Evolutionary conservation across 1,140 invertebrate species (phyloP).

Genomic region (Bicyclus anynana): DNA sequence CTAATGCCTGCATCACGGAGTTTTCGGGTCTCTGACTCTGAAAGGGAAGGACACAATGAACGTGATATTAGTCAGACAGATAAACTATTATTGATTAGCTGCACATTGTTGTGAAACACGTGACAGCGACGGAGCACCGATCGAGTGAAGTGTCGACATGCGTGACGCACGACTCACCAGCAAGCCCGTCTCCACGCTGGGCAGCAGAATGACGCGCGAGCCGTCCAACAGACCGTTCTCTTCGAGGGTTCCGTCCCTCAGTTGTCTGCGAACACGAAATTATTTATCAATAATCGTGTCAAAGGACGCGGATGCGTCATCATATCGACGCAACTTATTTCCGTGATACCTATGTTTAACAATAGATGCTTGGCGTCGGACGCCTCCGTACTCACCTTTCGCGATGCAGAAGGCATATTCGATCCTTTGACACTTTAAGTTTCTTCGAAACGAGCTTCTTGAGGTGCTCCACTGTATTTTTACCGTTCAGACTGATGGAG

Average conservation of each 20-base stretch:
- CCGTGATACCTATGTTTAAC: conserved; percentile 73
- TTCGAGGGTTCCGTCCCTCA: conserved; percentile 90
- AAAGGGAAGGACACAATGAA: conserved; percentile 48
- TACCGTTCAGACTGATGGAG: conserved; percentile 86
- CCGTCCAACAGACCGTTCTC: conserved; percentile 93
- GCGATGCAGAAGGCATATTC: conserved; percentile 92
- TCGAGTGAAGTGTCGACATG: conserved; percentile 51
- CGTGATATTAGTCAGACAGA: conserved; percentile 25
- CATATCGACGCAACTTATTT: conserved; percentile 74
- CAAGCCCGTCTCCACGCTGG: conserved; percentile 95
- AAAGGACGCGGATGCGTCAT: conserved; percentile 74
- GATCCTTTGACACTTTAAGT: conserved; percentile 93
- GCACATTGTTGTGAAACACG: conserved; percentile 64
- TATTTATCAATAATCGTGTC: conserved; percentile 54
- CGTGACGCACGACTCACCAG: conserved; percentile 86
- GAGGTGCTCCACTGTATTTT: conserved; percentile 90
- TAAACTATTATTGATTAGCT: conserved; percentile 56
- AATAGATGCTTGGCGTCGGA: conserved; percentile 72
- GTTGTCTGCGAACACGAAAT: conserved; percentile 82
- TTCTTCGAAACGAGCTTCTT: conserved; percentile 95
- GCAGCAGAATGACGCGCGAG: conserved; percentile 91
- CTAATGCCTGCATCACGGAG: conserved; percentile 95
- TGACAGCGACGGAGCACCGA: conserved; percentile 56
- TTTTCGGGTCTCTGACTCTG: conserved; percentile 94
- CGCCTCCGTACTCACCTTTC: conserved; percentile 86